Percentiles rank a stretch among this genome's conserved stretches.
phyloP scores from a whole-genome alignment of 1,140 invertebrate species.

The Drusus annulatus region DNA sequence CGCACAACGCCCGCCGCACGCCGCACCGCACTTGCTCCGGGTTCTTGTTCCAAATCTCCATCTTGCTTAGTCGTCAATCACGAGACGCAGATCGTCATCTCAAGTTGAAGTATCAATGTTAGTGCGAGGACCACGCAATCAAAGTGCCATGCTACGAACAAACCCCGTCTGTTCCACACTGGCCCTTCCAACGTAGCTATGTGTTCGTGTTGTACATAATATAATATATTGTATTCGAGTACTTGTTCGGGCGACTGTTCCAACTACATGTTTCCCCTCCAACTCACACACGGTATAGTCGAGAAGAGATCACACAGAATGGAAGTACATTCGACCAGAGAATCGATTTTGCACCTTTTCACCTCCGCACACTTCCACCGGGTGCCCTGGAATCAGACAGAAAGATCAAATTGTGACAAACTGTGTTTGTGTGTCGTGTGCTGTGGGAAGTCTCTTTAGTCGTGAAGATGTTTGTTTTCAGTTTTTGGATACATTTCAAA shows the following conservation, averaged over 20 bases:
- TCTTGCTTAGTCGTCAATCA: constrained; percentile 50
- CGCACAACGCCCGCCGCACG: constrained; percentile 60
- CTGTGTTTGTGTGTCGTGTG: constrained; percentile 60
- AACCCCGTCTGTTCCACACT: constrained; percentile 42
- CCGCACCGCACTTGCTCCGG: constrained; percentile 58
- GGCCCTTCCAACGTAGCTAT: constrained; percentile 45
- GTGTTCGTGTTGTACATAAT: constrained; percentile 47
- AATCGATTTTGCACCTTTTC: constrained; percentile 73
- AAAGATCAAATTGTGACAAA: constrained; percentile 57
- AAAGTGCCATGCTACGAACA: constrained; percentile 51
- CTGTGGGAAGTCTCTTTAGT: constrained; percentile 57
- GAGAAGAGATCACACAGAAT: constrained; percentile 1
- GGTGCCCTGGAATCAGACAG: constrained; percentile 48
- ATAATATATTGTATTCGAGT: constrained; percentile 12
- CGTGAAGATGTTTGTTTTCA: constrained; percentile 53
- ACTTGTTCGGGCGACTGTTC: neutral
- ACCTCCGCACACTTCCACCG: constrained; percentile 63
- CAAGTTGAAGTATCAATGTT: neutral
- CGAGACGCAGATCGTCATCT: constrained; percentile 11
- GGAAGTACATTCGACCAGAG: constrained; percentile 45
- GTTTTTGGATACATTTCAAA: constrained; percentile 51
- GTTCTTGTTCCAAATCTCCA: constrained; percentile 60
- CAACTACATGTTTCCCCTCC: constrained; percentile 2
- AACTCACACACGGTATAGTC: constrained; percentile 29
- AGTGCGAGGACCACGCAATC: constrained; percentile 18